Evolutionary conservation across 1,140 invertebrate species (phyloP), one percentile per base, ranked within the genome.

Genomic region (Kradibia gibbosae): DNA sequence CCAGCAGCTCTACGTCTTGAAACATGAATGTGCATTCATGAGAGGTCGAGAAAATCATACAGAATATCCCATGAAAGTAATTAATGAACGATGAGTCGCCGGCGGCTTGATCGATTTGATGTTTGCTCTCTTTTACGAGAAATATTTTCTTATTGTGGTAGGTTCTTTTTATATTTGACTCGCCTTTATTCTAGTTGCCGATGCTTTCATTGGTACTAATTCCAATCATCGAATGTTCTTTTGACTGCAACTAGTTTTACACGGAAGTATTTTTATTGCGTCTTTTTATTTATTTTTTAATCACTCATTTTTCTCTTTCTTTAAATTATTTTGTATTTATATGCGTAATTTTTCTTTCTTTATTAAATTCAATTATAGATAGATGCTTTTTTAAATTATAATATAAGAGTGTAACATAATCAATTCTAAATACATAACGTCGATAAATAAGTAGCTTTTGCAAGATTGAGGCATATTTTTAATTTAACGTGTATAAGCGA

Each of bases 51-150:
- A 75, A 42, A 31, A 62, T 76, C 42, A 60, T 39, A 65, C 25
- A 77, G 75, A 50, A 77, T 57, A 3, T 50, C 39, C 31, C 39
- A 1, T 36, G 8, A 45, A 67, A 45, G 28, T 25, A 42, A 17
- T n/a, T 25, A 31, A 67, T 28, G 45, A 71, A 70, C 34, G 36
- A 57, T 55, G 48, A 42, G 42, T 71, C 60, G 45, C 45, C 60
- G 36, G 28, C 34, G 50, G 36, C 34, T 80, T 74, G 78, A 80
- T 74, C 70, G 71, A 80, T 80, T 80, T 20, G 50, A 62, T 80
- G 71, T 80, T 80, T 80, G 55, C 71, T 53, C 53, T 74, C 17
- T 10, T 15, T 53, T 15, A 39, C 60, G 7, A 17, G 20, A 57
- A n/a, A n/a, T n/a, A n/a, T 25, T 57, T 31, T 48, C 36, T 62